These are phyloP conservation scores for Bradysia coprophila DNA, from an alignment of 1,140 invertebrate species.

Conservation along the genomic window DNA sequence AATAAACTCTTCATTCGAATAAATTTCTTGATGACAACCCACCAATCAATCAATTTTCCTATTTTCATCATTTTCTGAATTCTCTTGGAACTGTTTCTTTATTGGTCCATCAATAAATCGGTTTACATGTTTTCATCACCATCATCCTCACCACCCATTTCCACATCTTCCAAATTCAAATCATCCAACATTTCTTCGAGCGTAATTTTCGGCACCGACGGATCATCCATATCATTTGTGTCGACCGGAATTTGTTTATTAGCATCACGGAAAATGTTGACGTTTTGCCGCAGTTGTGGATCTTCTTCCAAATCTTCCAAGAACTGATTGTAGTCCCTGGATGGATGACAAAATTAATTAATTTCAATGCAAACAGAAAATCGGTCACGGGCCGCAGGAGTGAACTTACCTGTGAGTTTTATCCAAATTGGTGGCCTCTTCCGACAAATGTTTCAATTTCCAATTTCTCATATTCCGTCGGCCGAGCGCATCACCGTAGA, in stretches of 20 bases:
- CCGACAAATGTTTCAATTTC: constrained; percentile 78
- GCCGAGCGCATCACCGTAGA: constrained; percentile 53
- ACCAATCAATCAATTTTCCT: too few species aligned
- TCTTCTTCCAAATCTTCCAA: constrained; percentile 97
- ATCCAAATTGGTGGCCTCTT: constrained; percentile 41
- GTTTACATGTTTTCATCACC: too few species aligned
- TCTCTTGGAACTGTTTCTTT: too few species aligned
- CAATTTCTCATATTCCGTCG: constrained; percentile 63
- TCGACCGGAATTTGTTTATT: constrained; percentile 44
- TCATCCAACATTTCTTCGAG: constrained; percentile 97
- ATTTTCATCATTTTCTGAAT: too few species aligned
- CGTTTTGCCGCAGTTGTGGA: constrained; percentile 62
- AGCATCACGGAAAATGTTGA: constrained; percentile 82
- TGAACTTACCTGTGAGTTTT: constrained; percentile 51
- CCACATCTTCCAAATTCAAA: constrained; percentile 58
- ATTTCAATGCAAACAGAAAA: neutral
- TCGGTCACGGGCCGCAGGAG: neutral
- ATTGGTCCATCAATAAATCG: too few species aligned
- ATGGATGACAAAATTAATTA: constrained; percentile 10
- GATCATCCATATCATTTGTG: constrained; percentile 41
- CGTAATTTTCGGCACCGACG: constrained; percentile 63
- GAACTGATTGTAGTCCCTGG: constrained; percentile 85
- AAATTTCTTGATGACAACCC: too few species aligned
- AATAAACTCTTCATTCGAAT: too few species aligned
- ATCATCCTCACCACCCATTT: constrained; percentile 44